Base-by-base conservation (phyloP, 92 coral and sea anemone species). In the Phenganax subtilis region DNA sequence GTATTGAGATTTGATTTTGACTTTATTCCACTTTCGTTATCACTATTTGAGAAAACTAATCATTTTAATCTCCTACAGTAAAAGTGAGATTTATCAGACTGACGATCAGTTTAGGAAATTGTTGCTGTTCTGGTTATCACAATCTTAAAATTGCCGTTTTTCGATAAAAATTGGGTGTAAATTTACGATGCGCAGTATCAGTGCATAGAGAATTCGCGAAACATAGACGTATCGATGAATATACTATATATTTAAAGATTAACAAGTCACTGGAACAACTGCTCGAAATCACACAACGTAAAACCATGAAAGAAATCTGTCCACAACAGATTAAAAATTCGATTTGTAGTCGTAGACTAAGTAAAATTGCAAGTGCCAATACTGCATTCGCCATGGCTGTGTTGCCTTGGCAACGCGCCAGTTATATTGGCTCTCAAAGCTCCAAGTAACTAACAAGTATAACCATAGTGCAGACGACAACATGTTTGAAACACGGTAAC, bases 401-500 rank as follows among this genome's bases (percentile, higher is more conserved):
- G 82, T 31, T 60, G 54, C 37, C 16, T 17, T 77, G 29, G 82
- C 73, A 79, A 64, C 83, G 65, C 51, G 47, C 17, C 63, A 20
- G 56, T 31, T 12, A 79, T 47, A n/a, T 63, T 53, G 59, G 62
- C 77, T 8, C 8, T 12, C 61, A 27, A 58, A 57, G 67, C 31
- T 57, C 56, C 10, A 64, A 59, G 54, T 54, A 37, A 37, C 47
- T 30, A 31, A 28, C 12, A 12, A 44, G 68, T n/a, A 54, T 79
- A 63, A 79, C 53, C 69, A 73, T 79, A 64, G 57, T 57, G 9
- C 7, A 17, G 57, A 79, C 74, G 69, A 79, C 53, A 79, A 79
- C 83, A 79, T 47, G 83, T 65, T 61, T 61, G 65, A 53, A 64
- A 53, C 37, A 65, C 52, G 83, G 54, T 79, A 79, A 79, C 83